Conservation (phyloP, 2,113 vertebrate genomes). For the Psammodynastes pulverulentus region DNA sequence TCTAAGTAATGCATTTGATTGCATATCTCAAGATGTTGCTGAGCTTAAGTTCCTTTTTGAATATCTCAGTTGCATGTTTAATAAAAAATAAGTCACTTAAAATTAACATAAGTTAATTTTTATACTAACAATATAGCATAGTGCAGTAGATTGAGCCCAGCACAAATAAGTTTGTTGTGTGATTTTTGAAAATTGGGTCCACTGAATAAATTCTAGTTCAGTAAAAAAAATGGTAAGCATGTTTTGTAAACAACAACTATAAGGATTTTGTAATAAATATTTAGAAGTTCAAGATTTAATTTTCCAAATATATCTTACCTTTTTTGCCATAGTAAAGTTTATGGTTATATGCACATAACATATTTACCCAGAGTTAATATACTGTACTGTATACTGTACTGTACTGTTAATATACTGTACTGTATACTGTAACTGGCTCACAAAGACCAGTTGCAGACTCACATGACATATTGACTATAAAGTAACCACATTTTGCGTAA, state of each 20-base stretch:
- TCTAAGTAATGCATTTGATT: not conserved
- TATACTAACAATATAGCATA: not conserved
- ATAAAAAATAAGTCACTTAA: not conserved
- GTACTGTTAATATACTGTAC: no score
- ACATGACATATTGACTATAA: not conserved
- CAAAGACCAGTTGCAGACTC: not conserved
- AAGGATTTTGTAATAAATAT: not conserved
- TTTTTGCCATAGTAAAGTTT: not conserved
- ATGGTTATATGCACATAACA: not conserved
- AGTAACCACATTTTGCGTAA: not conserved
- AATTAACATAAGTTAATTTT: no score
- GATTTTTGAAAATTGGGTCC: not conserved
- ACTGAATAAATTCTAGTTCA: not conserved
- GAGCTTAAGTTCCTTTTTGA: not conserved
- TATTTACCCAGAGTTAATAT: not conserved
- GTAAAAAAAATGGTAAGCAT: not conserved
- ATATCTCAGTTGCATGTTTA: not conserved
- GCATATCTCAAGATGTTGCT: not conserved
- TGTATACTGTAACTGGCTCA: not conserved
- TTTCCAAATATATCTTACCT: not conserved
- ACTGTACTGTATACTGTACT: no score
- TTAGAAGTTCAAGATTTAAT: not conserved
- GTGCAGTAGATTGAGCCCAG: not conserved
- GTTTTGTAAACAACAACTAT: not conserved
- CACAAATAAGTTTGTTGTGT: not conserved